A percentile compares a stretch with the other conserved stretches of the same genome.
These are phyloP conservation scores for Andrena hattorfiana DNA, from an alignment of 2,888 invertebrate species.

Conservation along the genomic window DNA sequence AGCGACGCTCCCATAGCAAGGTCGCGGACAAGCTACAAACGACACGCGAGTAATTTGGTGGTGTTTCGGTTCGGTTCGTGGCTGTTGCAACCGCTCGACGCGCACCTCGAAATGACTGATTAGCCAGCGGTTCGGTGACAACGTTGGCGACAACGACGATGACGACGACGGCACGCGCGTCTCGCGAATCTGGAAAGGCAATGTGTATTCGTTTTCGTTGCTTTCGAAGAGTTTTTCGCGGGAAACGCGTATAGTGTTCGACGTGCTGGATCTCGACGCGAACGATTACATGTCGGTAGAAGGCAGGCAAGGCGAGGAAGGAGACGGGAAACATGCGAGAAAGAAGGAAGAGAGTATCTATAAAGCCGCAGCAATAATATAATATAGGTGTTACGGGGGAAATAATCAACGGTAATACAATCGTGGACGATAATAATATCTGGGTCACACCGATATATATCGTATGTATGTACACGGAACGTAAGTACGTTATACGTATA, in stretches of 20 bases:
- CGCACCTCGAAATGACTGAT: constrained; percentile 19
- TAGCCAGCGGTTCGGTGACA: constrained; percentile 12
- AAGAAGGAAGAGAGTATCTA: constrained; percentile 51
- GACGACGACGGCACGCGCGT: neutral
- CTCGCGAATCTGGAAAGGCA: neutral
- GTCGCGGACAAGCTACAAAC: neutral
- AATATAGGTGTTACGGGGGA: constrained; percentile 79
- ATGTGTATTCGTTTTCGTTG: constrained; percentile 3
- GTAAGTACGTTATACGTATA: constrained; percentile 52
- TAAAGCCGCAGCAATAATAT: constrained; percentile 86
- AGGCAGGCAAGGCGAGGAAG: neutral
- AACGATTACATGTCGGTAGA: neutral
- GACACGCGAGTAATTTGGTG: neutral
- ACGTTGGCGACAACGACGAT: neutral
- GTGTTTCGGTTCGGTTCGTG: constrained; percentile 34
- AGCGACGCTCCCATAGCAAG: neutral
- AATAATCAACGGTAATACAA: constrained; percentile 66
- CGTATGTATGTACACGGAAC: constrained; percentile 63
- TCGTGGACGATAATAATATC: constrained; percentile 57
- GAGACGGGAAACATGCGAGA: constrained; percentile 24
- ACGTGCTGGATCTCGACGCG: constrained; percentile 28
- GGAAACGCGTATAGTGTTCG: neutral
- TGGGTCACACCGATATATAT: constrained; percentile 60
- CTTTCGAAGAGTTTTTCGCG: neutral
- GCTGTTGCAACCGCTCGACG: constrained; percentile 28